A percentile compares a stretch with the other conserved stretches of the same genome.
Evolutionary conservation across 2,113 vertebrate species (phyloP).

Genomic region (Dolichotis patagonum): DNA sequence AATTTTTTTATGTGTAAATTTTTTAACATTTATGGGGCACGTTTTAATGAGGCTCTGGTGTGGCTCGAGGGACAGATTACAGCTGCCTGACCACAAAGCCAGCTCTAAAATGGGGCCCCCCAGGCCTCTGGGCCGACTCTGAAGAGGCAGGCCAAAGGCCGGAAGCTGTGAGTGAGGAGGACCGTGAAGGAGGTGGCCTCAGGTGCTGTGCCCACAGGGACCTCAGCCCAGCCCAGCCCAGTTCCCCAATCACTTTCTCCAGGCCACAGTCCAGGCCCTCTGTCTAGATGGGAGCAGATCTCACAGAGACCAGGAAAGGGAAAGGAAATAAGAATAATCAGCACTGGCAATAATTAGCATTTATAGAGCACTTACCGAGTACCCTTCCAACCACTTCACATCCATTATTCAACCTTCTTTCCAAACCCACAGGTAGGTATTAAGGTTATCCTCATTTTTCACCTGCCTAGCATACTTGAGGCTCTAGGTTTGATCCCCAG

Average conservation of each 20-base stretch:
- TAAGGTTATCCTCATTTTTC: constrained; percentile 14
- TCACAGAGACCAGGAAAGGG: not conserved
- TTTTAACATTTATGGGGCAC: constrained; percentile 88
- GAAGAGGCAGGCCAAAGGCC: constrained; percentile 41
- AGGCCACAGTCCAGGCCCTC: not conserved
- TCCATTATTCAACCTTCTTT: constrained; percentile 45
- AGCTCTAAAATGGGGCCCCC: constrained; percentile 60
- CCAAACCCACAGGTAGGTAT: not conserved
- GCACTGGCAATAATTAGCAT: not conserved
- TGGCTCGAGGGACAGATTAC: constrained; percentile 83
- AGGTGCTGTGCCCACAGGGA: not conserved
- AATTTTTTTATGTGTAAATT: constrained; percentile 90
- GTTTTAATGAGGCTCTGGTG: constrained; percentile 88
- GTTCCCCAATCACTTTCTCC: not conserved
- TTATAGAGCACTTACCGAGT: constrained; percentile 31
- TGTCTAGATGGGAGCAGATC: not conserved
- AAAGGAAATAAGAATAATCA: constrained; percentile 24
- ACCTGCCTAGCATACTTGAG: not conserved
- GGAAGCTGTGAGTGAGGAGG: not conserved
- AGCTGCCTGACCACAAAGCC: constrained; percentile 76
- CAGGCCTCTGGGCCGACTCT: constrained; percentile 28
- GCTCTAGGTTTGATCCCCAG: not conserved
- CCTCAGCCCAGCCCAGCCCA: not conserved
- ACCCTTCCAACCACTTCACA: constrained; percentile 26
- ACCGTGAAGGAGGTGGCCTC: not conserved